phyloP scores from a whole-genome alignment of 2,113 vertebrate genomes.

The Tachysurus fulvidraco region DNA sequence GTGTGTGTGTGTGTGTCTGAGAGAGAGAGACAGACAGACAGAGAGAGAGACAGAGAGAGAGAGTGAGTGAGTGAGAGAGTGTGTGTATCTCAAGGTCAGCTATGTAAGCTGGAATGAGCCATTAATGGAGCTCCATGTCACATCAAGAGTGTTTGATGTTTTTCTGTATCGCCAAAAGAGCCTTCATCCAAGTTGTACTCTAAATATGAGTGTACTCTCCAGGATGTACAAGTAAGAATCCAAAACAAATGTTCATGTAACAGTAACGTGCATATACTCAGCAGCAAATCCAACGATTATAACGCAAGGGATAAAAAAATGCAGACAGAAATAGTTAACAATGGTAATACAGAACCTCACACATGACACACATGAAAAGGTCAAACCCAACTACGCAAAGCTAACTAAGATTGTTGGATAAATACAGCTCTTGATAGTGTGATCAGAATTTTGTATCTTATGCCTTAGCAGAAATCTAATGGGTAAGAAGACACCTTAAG shows the following conservation, averaged over 20 bases:
- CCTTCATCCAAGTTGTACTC: not conserved
- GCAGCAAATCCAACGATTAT: not conserved
- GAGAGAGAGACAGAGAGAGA: not conserved
- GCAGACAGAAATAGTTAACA: not conserved
- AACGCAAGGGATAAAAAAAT: not conserved
- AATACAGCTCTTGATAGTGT: not conserved
- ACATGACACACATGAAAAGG: not conserved
- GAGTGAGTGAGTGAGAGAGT: not conserved
- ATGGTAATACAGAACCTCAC: not conserved
- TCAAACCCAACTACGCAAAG: not conserved
- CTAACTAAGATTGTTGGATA: too few species aligned
- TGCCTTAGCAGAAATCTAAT: too few species aligned
- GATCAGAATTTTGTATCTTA: too few species aligned
- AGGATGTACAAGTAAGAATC: not conserved
- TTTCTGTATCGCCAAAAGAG: not conserved
- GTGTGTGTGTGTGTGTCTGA: not conserved
- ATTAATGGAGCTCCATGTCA: conserved; percentile 37
- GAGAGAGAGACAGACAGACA: not conserved
- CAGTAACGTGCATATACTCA: not conserved
- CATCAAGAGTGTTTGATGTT: conserved; percentile 23
- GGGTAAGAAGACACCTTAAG: not conserved
- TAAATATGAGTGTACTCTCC: not conserved
- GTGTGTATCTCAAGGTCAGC: conserved; percentile 10
- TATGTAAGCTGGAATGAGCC: conserved; percentile 25
- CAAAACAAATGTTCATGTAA: not conserved